A percentile compares a stretch with the other conserved stretches of the same genome.
phyloP scores from a whole-genome alignment of 2,113 vertebrate genomes.

The Oncorhynchus kisutch region DNA sequence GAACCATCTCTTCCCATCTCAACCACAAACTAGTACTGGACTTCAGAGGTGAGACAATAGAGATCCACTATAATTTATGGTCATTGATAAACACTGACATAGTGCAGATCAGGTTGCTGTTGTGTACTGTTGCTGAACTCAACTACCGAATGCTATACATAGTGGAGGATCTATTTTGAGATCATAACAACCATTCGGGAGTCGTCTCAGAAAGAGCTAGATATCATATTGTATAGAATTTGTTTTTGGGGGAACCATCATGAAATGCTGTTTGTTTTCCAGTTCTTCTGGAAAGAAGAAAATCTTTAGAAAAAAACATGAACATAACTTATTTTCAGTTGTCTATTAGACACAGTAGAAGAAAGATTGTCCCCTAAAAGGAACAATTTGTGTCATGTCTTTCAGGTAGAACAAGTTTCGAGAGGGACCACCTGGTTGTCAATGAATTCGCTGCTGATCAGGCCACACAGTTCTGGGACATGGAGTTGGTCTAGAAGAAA shows the following conservation, averaged over 20 bases:
- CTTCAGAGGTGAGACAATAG: conserved; percentile 72
- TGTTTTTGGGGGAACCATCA: too few species aligned
- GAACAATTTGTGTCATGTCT: conserved; percentile 3
- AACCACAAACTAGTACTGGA: conserved; percentile 80
- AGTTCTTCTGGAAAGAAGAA: too few species aligned
- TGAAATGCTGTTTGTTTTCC: too few species aligned
- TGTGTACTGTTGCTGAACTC: neutral
- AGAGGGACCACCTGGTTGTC: conserved; percentile 50
- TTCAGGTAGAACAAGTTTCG: conserved; percentile 41
- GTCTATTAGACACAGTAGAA: neutral
- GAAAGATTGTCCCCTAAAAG: neutral
- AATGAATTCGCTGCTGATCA: conserved; percentile 25
- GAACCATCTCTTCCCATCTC: conserved; percentile 81
- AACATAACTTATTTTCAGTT: too few species aligned
- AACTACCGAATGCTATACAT: too few species aligned
- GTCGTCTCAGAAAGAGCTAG: too few species aligned
- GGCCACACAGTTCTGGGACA: conserved; percentile 47
- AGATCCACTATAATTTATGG: neutral
- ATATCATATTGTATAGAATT: too few species aligned
- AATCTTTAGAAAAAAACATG: too few species aligned
- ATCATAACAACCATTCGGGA: too few species aligned
- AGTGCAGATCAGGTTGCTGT: neutral
- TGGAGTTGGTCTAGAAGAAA: conserved; percentile 3
- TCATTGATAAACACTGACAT: neutral
- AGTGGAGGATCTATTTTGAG: too few species aligned